Conservation (phyloP, 2,113 vertebrate genomes). For the Zosterops borbonicus region DNA sequence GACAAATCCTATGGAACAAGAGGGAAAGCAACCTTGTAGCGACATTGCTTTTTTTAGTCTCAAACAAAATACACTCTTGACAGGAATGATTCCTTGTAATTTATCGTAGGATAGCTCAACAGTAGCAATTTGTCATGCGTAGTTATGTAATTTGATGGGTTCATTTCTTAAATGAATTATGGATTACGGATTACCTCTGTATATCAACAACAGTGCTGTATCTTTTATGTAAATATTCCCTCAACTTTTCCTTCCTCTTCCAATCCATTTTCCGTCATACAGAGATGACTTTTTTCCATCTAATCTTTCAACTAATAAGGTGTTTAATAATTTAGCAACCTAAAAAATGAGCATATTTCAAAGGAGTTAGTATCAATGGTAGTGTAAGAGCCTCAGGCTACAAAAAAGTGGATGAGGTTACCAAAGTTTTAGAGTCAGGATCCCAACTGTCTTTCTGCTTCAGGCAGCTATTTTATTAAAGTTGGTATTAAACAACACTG, state of each 20-base stretch:
- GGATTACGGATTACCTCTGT: constrained; percentile 72
- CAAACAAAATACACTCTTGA: constrained; percentile 44
- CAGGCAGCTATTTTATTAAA: constrained; percentile 79
- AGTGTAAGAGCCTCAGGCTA: constrained; percentile 53
- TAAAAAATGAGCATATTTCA: constrained; percentile 76
- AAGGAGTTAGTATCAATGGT: constrained; percentile 61
- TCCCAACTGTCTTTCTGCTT: constrained; percentile 72
- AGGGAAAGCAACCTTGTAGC: constrained; percentile 47
- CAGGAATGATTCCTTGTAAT: constrained; percentile 51
- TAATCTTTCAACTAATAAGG: constrained; percentile 73
- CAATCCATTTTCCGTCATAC: constrained; percentile 59
- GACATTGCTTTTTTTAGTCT: constrained; percentile 27
- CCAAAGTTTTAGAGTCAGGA: constrained; percentile 66
- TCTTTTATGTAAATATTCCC: constrained; percentile 70
- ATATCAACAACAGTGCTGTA: constrained; percentile 63
- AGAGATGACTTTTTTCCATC: constrained; percentile 65
- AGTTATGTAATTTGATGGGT: constrained; percentile 68
- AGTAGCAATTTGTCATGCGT: constrained; percentile 55
- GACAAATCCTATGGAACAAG: constrained; percentile 29
- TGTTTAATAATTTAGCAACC: constrained; percentile 73
- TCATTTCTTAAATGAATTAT: constrained; percentile 71
- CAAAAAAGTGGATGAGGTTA: constrained; percentile 62
- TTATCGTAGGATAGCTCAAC: constrained; percentile 45
- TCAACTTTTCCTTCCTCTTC: constrained; percentile 65
- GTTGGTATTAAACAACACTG: constrained; percentile 76